Conservation (phyloP, 2,113 vertebrate species). For the Picathartes gymnocephalus region DNA sequence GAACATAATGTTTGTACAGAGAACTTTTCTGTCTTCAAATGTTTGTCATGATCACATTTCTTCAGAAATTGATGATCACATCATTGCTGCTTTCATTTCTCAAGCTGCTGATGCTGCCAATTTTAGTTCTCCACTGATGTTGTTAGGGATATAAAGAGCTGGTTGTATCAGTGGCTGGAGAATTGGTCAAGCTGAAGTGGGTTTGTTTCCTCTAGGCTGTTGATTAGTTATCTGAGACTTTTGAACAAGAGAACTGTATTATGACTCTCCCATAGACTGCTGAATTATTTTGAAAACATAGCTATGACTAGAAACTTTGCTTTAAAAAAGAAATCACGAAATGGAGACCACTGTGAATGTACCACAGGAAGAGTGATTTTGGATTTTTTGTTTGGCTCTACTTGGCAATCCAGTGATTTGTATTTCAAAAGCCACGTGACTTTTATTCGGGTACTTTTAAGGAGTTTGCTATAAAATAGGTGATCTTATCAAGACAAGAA, state of each 20-base stretch:
- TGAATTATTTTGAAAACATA: background rate
- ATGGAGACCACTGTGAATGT: background rate
- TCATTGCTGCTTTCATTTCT: background rate
- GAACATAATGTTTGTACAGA: background rate
- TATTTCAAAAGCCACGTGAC: background rate
- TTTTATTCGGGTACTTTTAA: background rate
- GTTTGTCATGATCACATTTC: background rate
- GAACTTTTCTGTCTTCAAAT: background rate
- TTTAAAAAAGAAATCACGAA: background rate
- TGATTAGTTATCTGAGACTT: background rate
- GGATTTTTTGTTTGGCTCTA: background rate
- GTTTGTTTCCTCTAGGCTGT: background rate
- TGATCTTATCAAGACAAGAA: background rate
- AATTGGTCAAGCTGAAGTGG: background rate
- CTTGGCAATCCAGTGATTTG: background rate
- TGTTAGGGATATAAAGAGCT: background rate
- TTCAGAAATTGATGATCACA: background rate
- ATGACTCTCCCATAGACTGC: background rate
- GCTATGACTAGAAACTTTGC: background rate
- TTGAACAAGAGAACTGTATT: background rate
- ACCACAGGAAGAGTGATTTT: background rate
- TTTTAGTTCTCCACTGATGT: background rate
- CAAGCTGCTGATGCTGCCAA: background rate
- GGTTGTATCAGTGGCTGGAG: background rate
- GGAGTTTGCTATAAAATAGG: background rate